phyloP scores from a whole-genome alignment of 2,888 invertebrate genomes.

The Chalcosyrphus nemorum region DNA sequence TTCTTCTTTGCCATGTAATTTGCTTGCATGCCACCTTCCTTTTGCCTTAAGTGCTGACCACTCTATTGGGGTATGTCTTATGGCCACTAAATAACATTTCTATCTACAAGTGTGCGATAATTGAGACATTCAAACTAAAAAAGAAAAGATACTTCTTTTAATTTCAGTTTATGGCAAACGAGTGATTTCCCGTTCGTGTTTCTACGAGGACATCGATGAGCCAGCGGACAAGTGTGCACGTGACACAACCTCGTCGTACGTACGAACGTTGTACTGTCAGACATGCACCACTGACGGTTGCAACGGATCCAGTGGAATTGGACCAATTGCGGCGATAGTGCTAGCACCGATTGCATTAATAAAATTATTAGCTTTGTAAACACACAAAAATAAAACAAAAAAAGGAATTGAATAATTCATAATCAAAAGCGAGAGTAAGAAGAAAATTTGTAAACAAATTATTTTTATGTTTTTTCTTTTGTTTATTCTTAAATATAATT shows the following conservation, averaged over 20 bases:
- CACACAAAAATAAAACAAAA: slow-evolving; percentile 6
- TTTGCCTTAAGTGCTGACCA: slow-evolving; percentile 39
- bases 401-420: slow-evolving; percentile 61
- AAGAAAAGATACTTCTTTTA: slow-evolving; percentile 54
- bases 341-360: slow-evolving; percentile 74
- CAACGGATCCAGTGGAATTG: slow-evolving; percentile 77
- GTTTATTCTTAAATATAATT: slow-evolving; percentile 5
- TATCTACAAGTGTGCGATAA: slow-evolving; percentile 60
- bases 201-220: slow-evolving; percentile 81
- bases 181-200: slow-evolving; percentile 81
- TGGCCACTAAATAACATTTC: slow-evolving; percentile 52
- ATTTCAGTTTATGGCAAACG: slow-evolving; percentile 81
- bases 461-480: slow-evolving; percentile 42
- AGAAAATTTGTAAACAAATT: slow-evolving; percentile 56
- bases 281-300: slow-evolving; percentile 81
- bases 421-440: slow-evolving; percentile 39
- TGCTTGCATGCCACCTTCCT: slow-evolving; percentile 56
- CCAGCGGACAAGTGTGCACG: slow-evolving; percentile 80
- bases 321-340: slow-evolving; percentile 76
- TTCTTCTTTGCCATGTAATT: slow-evolving; percentile 57
- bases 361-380: slow-evolving; percentile 68
- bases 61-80: slow-evolving; percentile 43
- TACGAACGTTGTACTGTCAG: slow-evolving; percentile 81
- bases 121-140: slow-evolving; percentile 63
- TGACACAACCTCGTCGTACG: slow-evolving; percentile 80